Percentiles rank a stretch among this genome's conserved stretches.
These are phyloP conservation scores for Zosterops hypoxanthus DNA, from an alignment of 2,113 vertebrate genomes.

Conservation along the genomic window DNA sequence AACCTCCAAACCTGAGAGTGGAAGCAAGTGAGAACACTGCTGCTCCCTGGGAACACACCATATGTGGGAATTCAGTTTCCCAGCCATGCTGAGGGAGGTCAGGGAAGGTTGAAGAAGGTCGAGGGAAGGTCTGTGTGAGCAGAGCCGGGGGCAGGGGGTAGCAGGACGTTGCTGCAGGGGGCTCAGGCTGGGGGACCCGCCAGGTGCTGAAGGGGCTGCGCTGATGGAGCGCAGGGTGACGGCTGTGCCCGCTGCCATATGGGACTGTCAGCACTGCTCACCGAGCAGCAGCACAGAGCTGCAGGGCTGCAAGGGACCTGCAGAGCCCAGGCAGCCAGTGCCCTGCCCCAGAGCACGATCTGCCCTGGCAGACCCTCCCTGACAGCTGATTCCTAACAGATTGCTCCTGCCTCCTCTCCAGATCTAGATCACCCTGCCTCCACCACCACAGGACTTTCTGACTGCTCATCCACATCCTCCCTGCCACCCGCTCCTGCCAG, in stretches of 20 bases:
- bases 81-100: not conserved
- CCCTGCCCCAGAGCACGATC: not conserved
- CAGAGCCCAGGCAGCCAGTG: not conserved
- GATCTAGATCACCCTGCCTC: not conserved
- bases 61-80: not conserved
- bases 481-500: not conserved
- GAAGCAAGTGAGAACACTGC: rapidly evolving
- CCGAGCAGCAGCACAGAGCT: not conserved
- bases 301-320: not conserved
- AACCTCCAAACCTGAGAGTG: not conserved
- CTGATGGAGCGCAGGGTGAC: not conserved
- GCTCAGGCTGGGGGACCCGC: rapidly evolving
- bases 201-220: not conserved
- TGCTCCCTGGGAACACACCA: not conserved
- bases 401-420: not conserved
- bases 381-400: not conserved
- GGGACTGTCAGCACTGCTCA: not conserved
- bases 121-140: not conserved
- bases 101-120: not conserved
- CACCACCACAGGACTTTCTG: not conserved
- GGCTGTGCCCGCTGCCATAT: not conserved
- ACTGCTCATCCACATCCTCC: not conserved
- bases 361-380: not conserved
- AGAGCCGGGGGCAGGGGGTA: not conserved
- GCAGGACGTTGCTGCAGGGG: rapidly evolving